Percentiles rank a stretch among this genome's conserved stretches.
These are phyloP conservation scores for Pollicipes pollicipes DNA, from an alignment of 1,140 invertebrate genomes.

Conservation along the genomic window DNA sequence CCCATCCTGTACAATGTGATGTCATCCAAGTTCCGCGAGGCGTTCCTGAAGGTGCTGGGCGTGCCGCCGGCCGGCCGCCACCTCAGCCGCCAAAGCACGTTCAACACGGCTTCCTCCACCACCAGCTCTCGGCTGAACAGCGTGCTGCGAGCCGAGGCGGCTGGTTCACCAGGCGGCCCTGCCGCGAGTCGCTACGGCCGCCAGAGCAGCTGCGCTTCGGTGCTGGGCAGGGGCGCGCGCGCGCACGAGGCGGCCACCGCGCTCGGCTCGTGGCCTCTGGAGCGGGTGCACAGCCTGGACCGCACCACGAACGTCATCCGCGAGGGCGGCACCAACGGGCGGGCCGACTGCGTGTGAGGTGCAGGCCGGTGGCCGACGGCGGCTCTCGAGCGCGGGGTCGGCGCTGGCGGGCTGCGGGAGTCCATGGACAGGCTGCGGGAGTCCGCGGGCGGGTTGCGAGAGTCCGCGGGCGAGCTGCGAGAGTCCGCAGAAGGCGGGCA, in stretches of 20 bases:
- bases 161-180: slow-evolving; percentile 8
- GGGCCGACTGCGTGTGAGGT: background rate
- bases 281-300: background rate
- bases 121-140: slow-evolving; percentile 15
- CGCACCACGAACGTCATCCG: background rate
- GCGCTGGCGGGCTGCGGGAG: no score
- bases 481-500: no score
- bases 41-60: slow-evolving; percentile 33
- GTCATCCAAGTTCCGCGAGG: slow-evolving; percentile 76
- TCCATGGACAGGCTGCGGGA: no score
- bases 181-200: slow-evolving; percentile 16
- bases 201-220: slow-evolving; percentile 15
- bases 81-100: slow-evolving; percentile 18
- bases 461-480: no score
- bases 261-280: background rate
- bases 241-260: background rate
- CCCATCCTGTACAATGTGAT: slow-evolving; percentile 76
- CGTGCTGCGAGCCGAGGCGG: slow-evolving; percentile 10
- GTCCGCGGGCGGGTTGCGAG: no score
- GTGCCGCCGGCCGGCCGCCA: slow-evolving; percentile 8
- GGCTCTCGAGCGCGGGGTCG: no score
- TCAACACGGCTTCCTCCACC: slow-evolving; percentile 17
- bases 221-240: background rate
- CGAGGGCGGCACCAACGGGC: background rate
- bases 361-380: no score